Percentiles rank a stretch among this genome's conserved stretches.
Evolutionary conservation across 2,888 invertebrate genomes (phyloP).

Genomic region (Camptogramma bilineatum): DNA sequence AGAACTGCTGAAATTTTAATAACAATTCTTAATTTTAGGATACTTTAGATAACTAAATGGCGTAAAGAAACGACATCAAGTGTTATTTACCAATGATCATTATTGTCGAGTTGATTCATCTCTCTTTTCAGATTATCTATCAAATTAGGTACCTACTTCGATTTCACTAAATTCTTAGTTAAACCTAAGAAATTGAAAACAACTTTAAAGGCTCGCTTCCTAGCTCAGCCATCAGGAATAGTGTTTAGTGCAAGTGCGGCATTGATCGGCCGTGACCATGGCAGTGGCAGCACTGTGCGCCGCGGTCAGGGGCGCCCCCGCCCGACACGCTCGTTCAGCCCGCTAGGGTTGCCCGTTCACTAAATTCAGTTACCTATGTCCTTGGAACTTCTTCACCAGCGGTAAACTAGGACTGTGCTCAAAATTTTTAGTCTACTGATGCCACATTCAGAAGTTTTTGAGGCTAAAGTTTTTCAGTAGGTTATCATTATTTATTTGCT

Average conservation of each 20-base stretch:
- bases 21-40: neutral
- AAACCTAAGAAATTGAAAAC: neutral
- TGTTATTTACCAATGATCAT: neutral
- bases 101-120: no score
- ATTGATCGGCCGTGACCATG: constrained; percentile 45
- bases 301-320: constrained; percentile 37
- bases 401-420: no score
- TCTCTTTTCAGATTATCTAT: neutral
- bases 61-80: no score
- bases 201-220: neutral
- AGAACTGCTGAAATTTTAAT: constrained; percentile 1
- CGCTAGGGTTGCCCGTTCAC: constrained; percentile 11
- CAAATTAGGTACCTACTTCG: neutral
- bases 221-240: constrained; percentile 13
- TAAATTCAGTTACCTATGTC: constrained; percentile 3
- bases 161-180: neutral
- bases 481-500: no score
- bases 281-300: constrained; percentile 36
- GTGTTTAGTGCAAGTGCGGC: constrained; percentile 28
- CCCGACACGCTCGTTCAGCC: constrained; percentile 2
- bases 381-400: neutral
- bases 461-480: no score
- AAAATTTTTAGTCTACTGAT: neutral
- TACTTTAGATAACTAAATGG: no score
- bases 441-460: neutral